Evolutionary conservation across 2,113 vertebrate species (phyloP), one percentile per base, ranked within the genome.

Genomic region (Neodontobutis hainanensis): DNA sequence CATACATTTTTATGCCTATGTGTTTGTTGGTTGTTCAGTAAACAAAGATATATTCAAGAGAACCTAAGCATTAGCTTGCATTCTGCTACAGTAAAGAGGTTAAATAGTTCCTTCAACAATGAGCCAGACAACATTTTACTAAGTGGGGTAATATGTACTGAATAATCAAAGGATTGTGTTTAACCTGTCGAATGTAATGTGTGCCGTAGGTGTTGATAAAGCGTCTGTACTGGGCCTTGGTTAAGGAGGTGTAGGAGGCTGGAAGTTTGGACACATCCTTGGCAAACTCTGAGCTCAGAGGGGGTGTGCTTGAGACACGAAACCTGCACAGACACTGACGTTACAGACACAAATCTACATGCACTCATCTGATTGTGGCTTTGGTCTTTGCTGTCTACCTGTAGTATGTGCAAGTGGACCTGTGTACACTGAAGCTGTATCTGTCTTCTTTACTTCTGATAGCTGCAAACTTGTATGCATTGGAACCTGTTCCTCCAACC

Each of bases 151-250:
- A 1, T 27, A 27, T 27, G 19, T 27, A 27, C 19, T 27, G 16
- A 15, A 49, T 14, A 38, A 38, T 11, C 1, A 27, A 58, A 27
- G 19, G 3, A 8, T 32, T 58, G 34, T 46, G 14, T 62, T n/a
- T 45, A 11, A 88, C 89, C 60, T 81, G 70, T 14, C 52, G 64
- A 4, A 89, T 81, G 8, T 75, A 90, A 62, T 91, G 90, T 46
- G 90, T 91, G 46, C 89, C 90, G 1, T 85, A 89, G 58, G 32
- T 85, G 0, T 40, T 1, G 44, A 91, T 82, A 15, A 91, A 27
- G 0, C 32, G 3, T 0, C 16, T 57, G 68, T 83, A 90, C 0
- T 61, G 34, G 40, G 8, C 4, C 14, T 10, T 52, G 16, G 68
- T 82, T 4, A 2, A 42, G 7, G 1, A 1, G 40, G 14, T 57